A percentile compares a stretch with the other conserved stretches of the same genome.
These are phyloP conservation scores for Ophion ellenae DNA, from an alignment of 2,888 invertebrate genomes.

Conservation along the genomic window DNA sequence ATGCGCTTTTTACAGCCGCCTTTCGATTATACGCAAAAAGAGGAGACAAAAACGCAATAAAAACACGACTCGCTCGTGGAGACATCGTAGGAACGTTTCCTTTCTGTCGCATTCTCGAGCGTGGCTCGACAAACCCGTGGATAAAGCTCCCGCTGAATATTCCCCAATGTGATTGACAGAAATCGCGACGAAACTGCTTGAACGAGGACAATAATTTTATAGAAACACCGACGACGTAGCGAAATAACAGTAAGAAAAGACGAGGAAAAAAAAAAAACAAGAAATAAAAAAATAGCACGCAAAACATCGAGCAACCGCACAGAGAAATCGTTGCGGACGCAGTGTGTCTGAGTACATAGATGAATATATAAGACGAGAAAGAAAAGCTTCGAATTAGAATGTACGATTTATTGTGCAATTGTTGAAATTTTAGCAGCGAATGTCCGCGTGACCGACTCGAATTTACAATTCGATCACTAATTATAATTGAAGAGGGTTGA, in stretches of 20 bases:
- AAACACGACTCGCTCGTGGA: background rate
- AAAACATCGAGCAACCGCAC: conserved; percentile 70
- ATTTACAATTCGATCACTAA: conserved; percentile 1
- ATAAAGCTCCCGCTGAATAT: conserved; percentile 11
- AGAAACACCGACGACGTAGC: conserved; percentile 48
- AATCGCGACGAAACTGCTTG: conserved; percentile 68
- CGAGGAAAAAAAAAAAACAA: background rate
- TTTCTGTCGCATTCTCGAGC: background rate
- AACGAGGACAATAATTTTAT: conserved; percentile 77
- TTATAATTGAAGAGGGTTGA: conserved; percentile 5
- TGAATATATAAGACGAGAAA: conserved; percentile 12
- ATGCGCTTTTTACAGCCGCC: background rate
- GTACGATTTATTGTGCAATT: conserved; percentile 33
- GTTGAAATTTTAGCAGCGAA: conserved; percentile 25
- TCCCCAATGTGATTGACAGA: background rate
- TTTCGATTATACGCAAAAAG: background rate
- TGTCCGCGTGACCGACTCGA: conserved; percentile 22
- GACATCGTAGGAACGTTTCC: background rate
- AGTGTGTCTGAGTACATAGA: conserved; percentile 1
- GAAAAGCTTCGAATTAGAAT: conserved; percentile 34
- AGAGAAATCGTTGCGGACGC: conserved; percentile 32
- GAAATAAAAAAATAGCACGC: background rate
- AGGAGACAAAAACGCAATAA: background rate
- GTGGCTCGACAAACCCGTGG: background rate
- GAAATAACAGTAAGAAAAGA: conserved; percentile 5